Evolutionary conservation across 35 echinoderm and acorn worm genomes (phyloP).

Genomic region (Eucidaris tribuloides): DNA sequence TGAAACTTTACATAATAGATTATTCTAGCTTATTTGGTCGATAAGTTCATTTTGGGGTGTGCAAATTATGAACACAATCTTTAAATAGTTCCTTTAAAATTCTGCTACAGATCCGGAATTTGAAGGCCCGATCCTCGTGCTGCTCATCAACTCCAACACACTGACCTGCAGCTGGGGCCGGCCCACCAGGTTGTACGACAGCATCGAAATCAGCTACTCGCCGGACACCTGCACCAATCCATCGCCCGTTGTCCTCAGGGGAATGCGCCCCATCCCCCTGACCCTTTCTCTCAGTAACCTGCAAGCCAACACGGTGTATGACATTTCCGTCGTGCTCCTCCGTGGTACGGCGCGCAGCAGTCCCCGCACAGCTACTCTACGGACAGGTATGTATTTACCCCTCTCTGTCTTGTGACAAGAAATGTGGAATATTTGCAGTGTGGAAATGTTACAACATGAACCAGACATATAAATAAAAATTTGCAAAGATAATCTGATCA

Average conservation of each 20-base stretch:
- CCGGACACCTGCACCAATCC: slow-evolving; percentile 18
- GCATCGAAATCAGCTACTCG: slow-evolving; percentile 3
- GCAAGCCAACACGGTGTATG: neutral
- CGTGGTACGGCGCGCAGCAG: neutral
- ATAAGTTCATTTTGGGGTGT: no score
- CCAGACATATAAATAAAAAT: no score
- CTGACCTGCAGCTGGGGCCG: neutral
- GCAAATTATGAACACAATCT: no score
- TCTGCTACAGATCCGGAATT: neutral
- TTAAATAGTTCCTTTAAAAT: no score
- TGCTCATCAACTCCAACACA: slow-evolving; percentile 13
- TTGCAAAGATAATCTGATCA: no score
- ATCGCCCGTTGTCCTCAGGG: neutral
- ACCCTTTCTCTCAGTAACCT: neutral
- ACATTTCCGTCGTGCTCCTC: neutral
- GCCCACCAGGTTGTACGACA: slow-evolving; percentile 2
- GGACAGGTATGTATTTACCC: neutral
- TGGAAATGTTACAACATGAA: neutral
- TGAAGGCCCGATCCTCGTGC: neutral
- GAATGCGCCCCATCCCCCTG: neutral
- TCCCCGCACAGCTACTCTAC: neutral
- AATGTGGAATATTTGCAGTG: neutral
- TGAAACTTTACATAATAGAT: no score
- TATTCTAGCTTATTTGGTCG: no score
- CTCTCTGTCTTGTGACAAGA: neutral